Base-by-base conservation (phyloP, 2,888 invertebrate genomes). In the Pecten maximus region DNA sequence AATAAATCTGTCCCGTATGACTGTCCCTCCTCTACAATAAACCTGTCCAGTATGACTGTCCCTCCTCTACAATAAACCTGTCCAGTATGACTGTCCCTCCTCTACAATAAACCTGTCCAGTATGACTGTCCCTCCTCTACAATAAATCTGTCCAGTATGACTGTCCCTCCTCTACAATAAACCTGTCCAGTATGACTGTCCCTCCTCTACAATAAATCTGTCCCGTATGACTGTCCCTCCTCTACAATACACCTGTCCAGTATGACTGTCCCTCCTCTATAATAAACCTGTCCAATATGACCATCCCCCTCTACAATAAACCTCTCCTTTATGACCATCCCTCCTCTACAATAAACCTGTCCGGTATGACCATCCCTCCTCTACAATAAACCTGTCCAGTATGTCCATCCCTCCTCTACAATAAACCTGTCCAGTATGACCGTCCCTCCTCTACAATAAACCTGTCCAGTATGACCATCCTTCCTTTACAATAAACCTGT, bases 401-500 rank as follows among this genome's bases (percentile, higher is more conserved):
- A 50, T 8, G 2, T 15, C 50, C 50, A n/a, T n/a, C n/a, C n/a
- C n/a, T n/a, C 16, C 15, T 50, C 16, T 50, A n/a, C n/a, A n/a
- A n/a, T n/a, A n/a, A n/a, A n/a, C n/a, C 10, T 40, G 15, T 50
- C 50, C 16, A 15, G 50, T 50, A 16, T 50, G 50, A 50, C 8
- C 50, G 2, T 50, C 50, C 50, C 16, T 50, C 50, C 50, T 50
- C 15, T 50, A 44, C 12, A 44, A 8, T 44, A 44, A 12, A 44
- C 8, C 44, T 44, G 44, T 44, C 44, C 12, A 8, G 44, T 44
- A 12, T 44, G 44, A 44, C 44, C 44, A n/a, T 88, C 23, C 50
- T 48, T 40, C 40, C 28, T 89, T 88, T 50, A n/a, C n/a, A n/a
- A n/a, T n/a, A n/a, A n/a, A n/a, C n/a, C 40, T 44, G 50, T 50